Conservation (phyloP, 2,113 vertebrate species). For the Lophochroa leadbeateri region DNA sequence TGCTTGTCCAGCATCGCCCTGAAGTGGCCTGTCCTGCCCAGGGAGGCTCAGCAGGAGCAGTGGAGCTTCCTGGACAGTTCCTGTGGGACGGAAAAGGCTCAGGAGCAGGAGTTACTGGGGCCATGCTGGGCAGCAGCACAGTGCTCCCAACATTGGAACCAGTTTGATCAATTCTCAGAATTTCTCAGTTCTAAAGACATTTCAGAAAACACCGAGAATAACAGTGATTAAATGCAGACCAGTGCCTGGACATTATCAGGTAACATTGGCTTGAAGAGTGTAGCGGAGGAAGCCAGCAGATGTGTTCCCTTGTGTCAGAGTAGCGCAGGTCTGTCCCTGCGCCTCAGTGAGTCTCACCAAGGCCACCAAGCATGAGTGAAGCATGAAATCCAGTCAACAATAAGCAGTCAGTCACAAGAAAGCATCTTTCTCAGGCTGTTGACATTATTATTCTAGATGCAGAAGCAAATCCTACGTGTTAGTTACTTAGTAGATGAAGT, state of each 20-base stretch:
- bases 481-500: constrained; percentile 69
- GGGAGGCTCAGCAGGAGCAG: not conserved
- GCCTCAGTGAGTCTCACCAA: not conserved
- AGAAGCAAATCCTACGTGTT: constrained; percentile 51
- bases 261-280: not conserved
- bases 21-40: not conserved
- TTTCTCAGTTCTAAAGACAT: not conserved
- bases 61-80: not conserved
- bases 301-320: not conserved
- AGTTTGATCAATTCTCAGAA: not conserved
- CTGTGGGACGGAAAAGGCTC: not conserved
- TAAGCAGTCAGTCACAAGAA: not conserved
- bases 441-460: constrained; percentile 66
- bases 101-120: not conserved
- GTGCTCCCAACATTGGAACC: not conserved
- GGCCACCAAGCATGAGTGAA: not conserved
- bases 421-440: constrained; percentile 55
- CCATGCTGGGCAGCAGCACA: not conserved
- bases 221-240: not conserved
- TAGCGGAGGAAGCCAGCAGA: not conserved
- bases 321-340: not conserved
- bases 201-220: not conserved
- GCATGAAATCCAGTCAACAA: not conserved
- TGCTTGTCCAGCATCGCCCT: fast-evolving
- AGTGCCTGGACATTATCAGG: not conserved